Base-by-base conservation (phyloP, 2,113 vertebrate species). In the Cairina moschata region DNA sequence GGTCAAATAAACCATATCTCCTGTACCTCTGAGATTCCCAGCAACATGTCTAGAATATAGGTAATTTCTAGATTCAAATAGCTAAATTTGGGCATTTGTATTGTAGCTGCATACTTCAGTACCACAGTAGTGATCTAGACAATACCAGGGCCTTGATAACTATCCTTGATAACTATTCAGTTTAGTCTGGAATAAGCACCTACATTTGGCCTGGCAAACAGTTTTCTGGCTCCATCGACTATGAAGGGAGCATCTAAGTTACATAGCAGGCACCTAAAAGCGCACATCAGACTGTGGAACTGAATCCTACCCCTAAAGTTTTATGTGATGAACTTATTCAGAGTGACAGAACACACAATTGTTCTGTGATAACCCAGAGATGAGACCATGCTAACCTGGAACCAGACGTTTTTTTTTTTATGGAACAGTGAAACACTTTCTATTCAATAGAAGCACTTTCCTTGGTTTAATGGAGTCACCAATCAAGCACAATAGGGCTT, bases 371-470 rank as follows among this genome's bases (percentile, higher is more conserved):
- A 48, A 69, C 36, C 46, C 67, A 46, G 44, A 83, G 29, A 34
- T 55, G 52, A 21, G 8, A 55, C 31, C 0, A 0, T 78, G 52
- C 28, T 68, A 18, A 29, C 17, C 32, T 78, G 48, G 42, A 85
- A 11, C 29, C 56, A 44, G 58, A 40, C 14, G 14, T n/a, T n/a
- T n/a, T 16, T 80, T 54, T 58, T 9, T 77, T 66, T 63, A 13
- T 22, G n/a, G n/a, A 84, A 11, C n/a, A 66, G 32, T 17, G 29
- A 73, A 86, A 63, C 7, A 29, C 22, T 74, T 32, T 44, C 8
- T 8, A 23, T 59, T 79, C 29, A 63, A 4, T 3, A 31, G 31
- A 66, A 68, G 4, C 50, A 32, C 29, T 82, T 91, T 10, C 56
- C 8, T 60, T 59, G 26, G 54, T 67, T 23, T 60, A 72, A 17